Evolutionary conservation across 2,888 invertebrate genomes (phyloP), one percentile per base, ranked within the genome.

Genomic region (Drepanosiphum platanoidis): DNA sequence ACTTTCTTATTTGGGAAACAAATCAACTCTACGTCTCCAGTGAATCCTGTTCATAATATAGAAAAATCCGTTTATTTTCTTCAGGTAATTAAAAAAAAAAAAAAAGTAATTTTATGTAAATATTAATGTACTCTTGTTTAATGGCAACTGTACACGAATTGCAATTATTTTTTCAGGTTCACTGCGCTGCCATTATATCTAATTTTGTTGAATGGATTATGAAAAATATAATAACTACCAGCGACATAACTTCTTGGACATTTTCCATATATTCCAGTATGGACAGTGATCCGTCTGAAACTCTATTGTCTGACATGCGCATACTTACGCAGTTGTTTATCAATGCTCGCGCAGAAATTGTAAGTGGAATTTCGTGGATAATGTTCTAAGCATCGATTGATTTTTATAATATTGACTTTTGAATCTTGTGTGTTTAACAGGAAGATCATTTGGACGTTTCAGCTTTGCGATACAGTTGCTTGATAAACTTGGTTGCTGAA

Each of bases 281-380:
- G 83, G 83, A 84, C 18, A 66, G 83, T 68, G 83, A 84, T 84
- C 83, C 83, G 7, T 75, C 66, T 75, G 83, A 84, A 68, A 84
- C 75, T 22, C 46, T 84, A 9, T 75, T 84, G 36, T 84, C 83
- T 13, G 75, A 84, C 52, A 84, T 84, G 83, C 83, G 83, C 34
- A 68, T 75, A 27, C 83, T 84, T 66, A 84, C 83, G 13, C 75
- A 84, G 36, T 15, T 68, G 3, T 84, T 84, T 30, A 84, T 84
- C 46, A 84, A 84, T 52, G 83, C 83, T 15, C 83, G 83, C 11
- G 42, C 83, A 18, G 46, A 5, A 75, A 66, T 75, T 52, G 83
- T 84, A 68, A 52, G 83, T 52, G 9, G 8, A 68, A 66, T 71
- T 71, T 70, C 1, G n/a, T n/a, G n/a, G 18, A 5, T 8, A 18